A percentile compares a stretch with the other conserved stretches of the same genome.
Evolutionary conservation across 2,113 vertebrate species (phyloP).

Genomic region (Trogon melanurus): DNA sequence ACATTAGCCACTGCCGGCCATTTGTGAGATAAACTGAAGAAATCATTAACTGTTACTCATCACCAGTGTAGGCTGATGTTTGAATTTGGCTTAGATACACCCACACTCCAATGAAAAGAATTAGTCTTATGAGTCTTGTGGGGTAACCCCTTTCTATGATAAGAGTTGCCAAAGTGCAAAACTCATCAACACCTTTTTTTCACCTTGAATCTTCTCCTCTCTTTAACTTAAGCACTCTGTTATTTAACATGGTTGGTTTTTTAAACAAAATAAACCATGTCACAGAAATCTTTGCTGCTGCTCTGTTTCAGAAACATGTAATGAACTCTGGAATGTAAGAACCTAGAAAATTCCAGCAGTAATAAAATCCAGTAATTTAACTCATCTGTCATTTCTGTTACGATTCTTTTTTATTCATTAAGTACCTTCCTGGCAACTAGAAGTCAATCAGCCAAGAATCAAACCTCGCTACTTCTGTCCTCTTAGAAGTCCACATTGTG

Average conservation of each 20-base stretch:
- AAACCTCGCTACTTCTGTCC: background rate
- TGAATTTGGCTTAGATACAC: background rate
- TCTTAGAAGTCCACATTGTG: background rate
- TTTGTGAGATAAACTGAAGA: conserved; percentile 8
- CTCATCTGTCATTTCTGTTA: background rate
- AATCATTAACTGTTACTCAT: background rate
- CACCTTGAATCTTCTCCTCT: background rate
- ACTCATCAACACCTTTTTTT: background rate
- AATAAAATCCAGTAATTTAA: background rate
- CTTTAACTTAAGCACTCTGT: background rate
- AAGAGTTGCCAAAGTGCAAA: background rate
- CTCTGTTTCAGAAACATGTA: conserved; percentile 9
- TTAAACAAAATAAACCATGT: background rate
- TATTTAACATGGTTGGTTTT: background rate
- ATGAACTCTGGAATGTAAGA: background rate
- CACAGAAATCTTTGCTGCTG: background rate
- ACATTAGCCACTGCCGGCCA: background rate
- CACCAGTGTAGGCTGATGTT: background rate
- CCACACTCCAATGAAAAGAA: background rate
- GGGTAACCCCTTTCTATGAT: background rate
- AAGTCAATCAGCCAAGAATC: background rate
- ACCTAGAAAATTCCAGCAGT: background rate
- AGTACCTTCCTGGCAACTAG: background rate
- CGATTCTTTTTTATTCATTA: background rate
- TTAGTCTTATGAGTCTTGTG: background rate